These are phyloP conservation scores for Hypotaenidia philippensis DNA, from an alignment of 2,797 vertebrate species.

Conservation along the genomic window DNA sequence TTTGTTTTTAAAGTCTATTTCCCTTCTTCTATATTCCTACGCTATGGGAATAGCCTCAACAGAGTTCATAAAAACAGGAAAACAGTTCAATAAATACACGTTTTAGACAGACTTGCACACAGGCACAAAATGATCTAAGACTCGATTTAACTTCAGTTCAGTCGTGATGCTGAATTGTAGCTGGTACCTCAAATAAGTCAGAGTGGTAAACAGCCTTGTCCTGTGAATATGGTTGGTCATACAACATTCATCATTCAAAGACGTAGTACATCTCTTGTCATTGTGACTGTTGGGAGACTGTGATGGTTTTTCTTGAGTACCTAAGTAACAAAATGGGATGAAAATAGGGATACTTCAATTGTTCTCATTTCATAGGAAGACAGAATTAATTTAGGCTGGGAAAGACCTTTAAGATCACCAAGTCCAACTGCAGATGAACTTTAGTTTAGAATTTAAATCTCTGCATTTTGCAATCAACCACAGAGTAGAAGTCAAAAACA, in stretches of 20 bases:
- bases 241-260: background rate
- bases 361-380: background rate
- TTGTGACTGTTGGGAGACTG: background rate
- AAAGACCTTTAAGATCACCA: background rate
- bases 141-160: background rate
- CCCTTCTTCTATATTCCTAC: background rate
- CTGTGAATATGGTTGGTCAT: background rate
- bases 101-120: background rate
- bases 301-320: background rate
- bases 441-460: background rate
- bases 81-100: background rate
- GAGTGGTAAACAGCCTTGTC: background rate
- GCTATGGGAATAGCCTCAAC: background rate
- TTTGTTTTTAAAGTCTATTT: slow-evolving; percentile 51
- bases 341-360: background rate
- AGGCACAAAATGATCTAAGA: background rate
- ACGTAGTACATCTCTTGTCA: background rate
- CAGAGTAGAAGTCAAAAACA: background rate
- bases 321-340: background rate
- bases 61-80: slow-evolving; percentile 29
- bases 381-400: background rate
- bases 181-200: background rate
- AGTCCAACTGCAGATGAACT: background rate
- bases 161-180: background rate
- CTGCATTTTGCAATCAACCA: background rate